A percentile compares a stretch with the other conserved stretches of the same genome.
Evolutionary conservation across 2,888 invertebrate species (phyloP).

Genomic region (Conistra vaccinii): DNA sequence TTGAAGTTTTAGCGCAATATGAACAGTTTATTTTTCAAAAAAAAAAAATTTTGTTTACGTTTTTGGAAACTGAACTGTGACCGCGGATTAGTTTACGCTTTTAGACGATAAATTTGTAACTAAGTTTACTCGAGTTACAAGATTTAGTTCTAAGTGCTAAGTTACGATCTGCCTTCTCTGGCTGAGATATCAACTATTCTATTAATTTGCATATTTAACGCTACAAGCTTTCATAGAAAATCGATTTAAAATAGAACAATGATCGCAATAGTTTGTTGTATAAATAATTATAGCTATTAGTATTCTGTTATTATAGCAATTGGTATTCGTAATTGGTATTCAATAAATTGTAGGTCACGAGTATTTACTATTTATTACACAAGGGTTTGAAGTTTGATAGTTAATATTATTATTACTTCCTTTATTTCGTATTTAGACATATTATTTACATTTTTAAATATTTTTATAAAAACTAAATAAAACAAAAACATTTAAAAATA

Average conservation of each 20-base stretch:
- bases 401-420: neutral
- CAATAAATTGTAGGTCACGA: neutral
- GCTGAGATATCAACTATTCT: slow-evolving; percentile 13
- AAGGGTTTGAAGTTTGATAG: neutral
- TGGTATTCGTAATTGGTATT: neutral
- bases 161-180: slow-evolving; percentile 23
- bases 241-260: neutral
- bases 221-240: neutral
- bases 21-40: too few species aligned
- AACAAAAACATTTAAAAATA: too few species aligned
- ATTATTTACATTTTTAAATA: too few species aligned
- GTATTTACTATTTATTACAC: neutral
- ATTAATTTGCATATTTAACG: slow-evolving; percentile 33
- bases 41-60: too few species aligned
- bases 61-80: neutral
- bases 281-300: neutral
- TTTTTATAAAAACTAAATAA: too few species aligned
- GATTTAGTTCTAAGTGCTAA: slow-evolving; percentile 33
- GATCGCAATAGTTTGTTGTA: neutral
- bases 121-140: slow-evolving; percentile 15
- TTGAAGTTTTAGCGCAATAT: neutral
- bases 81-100: slow-evolving; percentile 8
- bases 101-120: slow-evolving; percentile 5
- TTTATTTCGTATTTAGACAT: too few species aligned
- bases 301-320: neutral